A percentile compares a stretch with the other conserved stretches of the same genome.
Evolutionary conservation across 1,140 invertebrate genomes (phyloP).

Genomic region (Steinernema feltiae): DNA sequence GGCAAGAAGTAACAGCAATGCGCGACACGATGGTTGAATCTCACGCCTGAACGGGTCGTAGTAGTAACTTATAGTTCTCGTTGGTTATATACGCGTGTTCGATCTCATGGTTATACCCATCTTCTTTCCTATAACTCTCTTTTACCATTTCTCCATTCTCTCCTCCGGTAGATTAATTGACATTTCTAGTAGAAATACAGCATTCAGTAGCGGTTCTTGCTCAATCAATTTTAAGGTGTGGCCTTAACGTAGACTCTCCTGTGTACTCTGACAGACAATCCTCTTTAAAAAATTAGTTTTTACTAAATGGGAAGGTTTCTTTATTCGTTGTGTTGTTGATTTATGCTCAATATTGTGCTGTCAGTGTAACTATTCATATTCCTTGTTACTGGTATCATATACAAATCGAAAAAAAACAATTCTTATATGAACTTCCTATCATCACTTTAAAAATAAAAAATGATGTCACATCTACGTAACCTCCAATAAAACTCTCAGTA

Average conservation of each 20-base stretch:
- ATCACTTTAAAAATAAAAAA: background rate
- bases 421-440: background rate
- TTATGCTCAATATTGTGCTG: background rate
- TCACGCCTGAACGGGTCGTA: background rate
- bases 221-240: conserved; percentile 4
- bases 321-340: conserved; percentile 7
- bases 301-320: background rate
- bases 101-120: conserved; percentile 13
- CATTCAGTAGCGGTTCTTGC: background rate
- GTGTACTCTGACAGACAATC: background rate
- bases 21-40: background rate
- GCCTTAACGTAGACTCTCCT: background rate
- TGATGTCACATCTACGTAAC: background rate
- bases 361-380: conserved; percentile 4
- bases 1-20: background rate
- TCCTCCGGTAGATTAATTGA: background rate
- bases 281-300: background rate
- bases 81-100: background rate
- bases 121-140: background rate
- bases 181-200: background rate
- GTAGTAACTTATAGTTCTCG: background rate
- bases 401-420: background rate
- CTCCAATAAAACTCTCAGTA: too few species aligned
- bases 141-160: conserved; percentile 1
- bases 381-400: background rate